Conservation (phyloP, 2,888 invertebrate species). For the Heliconius hortense region DNA sequence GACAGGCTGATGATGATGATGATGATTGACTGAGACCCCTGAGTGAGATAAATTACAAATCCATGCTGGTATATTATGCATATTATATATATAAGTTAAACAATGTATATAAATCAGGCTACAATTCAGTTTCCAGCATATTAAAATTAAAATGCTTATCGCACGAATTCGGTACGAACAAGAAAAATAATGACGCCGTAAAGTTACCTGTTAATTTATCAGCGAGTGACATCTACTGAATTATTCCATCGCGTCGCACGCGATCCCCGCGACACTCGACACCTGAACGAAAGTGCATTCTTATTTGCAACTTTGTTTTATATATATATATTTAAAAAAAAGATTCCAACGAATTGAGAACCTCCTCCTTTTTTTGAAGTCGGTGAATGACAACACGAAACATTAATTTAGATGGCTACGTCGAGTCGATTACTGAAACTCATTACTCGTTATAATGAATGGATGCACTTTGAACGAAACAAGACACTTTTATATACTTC, state of each 20-base stretch:
- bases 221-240: constrained; percentile 39
- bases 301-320: constrained; percentile 25
- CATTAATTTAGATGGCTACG: constrained; percentile 41
- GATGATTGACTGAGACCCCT: too few species aligned
- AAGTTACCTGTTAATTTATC: constrained; percentile 41
- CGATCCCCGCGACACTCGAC: constrained; percentile 26
- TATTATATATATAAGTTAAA: background rate
- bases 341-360: too few species aligned
- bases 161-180: constrained; percentile 20
- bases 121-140: constrained; percentile 4
- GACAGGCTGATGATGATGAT: too few species aligned
- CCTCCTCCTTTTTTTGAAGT: too few species aligned
- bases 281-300: constrained; percentile 23
- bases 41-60: background rate
- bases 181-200: constrained; percentile 38
- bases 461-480: constrained; percentile 35
- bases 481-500: constrained; percentile 40
- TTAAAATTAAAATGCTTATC: constrained; percentile 32
- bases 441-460: constrained; percentile 43
- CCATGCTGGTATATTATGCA: background rate
- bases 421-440: constrained; percentile 41
- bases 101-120: background rate
- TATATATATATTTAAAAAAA: background rate
- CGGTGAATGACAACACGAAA: constrained; percentile 17
- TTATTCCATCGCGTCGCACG: constrained; percentile 33